Percentiles rank a stretch among this genome's conserved stretches.
These are phyloP conservation scores for Acanthosepion pharaonis DNA, from an alignment of 2,888 invertebrate species.

Conservation along the genomic window DNA sequence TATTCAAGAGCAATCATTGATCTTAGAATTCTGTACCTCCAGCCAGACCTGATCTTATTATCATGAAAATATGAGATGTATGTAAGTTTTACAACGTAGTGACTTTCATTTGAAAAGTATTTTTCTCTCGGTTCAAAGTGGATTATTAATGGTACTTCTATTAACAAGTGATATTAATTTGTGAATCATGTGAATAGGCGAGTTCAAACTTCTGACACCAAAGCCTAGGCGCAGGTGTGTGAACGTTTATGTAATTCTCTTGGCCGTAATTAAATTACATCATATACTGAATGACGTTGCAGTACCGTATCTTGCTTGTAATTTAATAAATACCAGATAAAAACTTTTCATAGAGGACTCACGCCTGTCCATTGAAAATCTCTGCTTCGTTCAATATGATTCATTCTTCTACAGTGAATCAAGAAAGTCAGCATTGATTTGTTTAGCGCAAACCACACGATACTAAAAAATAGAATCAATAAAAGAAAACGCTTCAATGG, in stretches of 20 bases:
- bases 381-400: neutral
- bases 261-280: neutral
- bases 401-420: neutral
- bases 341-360: neutral
- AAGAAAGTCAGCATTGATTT: too few species aligned
- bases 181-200: neutral
- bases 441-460: too few species aligned
- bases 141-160: neutral
- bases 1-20: too few species aligned
- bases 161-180: neutral
- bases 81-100: neutral
- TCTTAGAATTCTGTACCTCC: neutral
- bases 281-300: neutral
- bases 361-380: neutral
- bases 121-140: neutral
- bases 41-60: neutral
- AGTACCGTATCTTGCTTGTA: neutral
- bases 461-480: too few species aligned
- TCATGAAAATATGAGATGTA: neutral
- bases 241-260: neutral
- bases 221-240: neutral
- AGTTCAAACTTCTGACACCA: slow-evolving; percentile 13
- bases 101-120: neutral
- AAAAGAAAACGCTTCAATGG: too few species aligned
- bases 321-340: neutral